Evolutionary conservation across 2,113 vertebrate genomes (phyloP).

Genomic region (Festucalex cinctus): DNA sequence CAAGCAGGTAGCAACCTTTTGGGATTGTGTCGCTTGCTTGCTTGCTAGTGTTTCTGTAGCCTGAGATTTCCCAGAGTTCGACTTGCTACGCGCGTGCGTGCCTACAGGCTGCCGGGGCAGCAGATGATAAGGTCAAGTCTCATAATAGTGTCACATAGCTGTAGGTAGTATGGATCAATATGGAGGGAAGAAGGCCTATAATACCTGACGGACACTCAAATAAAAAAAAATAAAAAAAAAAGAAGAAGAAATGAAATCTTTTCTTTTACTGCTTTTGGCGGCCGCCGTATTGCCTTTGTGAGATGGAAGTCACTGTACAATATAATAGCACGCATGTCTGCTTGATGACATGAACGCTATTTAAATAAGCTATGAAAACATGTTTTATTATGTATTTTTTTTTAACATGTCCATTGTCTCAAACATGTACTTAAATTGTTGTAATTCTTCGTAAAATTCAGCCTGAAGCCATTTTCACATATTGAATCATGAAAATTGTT

Average conservation of each 20-base stretch:
- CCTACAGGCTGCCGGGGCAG: constrained; percentile 68
- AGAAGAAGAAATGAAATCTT: constrained; percentile 57
- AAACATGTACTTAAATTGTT: neutral
- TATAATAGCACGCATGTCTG: neutral
- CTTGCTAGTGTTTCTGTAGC: neutral
- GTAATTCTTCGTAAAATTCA: neutral
- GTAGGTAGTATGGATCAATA: constrained; percentile 75
- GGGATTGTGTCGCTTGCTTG: no score
- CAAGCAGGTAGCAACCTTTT: no score
- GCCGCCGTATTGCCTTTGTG: constrained; percentile 42
- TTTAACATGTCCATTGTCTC: neutral
- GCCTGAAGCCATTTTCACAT: neutral
- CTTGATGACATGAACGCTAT: neutral
- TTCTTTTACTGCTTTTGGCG: constrained; percentile 46
- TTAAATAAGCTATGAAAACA: neutral
- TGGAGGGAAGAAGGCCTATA: constrained; percentile 49
- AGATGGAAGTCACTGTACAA: constrained; percentile 12
- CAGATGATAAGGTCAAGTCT: constrained; percentile 73
- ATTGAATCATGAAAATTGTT: neutral
- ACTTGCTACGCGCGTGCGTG: constrained; percentile 8
- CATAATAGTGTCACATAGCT: constrained; percentile 79
- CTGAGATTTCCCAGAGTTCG: constrained; percentile 13
- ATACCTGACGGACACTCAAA: constrained; percentile 71
- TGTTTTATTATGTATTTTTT: neutral
- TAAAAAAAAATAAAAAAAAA: constrained; percentile 53